phyloP scores from a whole-genome alignment of 2,113 vertebrate species.

The Clarias batrachus region DNA sequence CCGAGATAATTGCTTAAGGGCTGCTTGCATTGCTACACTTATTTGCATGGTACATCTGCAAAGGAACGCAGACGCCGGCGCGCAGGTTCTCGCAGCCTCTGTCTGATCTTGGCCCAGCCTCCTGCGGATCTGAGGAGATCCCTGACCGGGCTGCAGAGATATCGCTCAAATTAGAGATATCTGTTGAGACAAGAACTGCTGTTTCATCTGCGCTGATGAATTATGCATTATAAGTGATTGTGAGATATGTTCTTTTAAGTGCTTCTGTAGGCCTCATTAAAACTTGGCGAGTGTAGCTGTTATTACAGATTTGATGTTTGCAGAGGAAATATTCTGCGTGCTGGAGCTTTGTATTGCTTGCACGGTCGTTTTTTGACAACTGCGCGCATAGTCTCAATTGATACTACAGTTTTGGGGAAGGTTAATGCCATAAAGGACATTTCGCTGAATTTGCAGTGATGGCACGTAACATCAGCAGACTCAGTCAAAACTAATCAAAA shows the following conservation, averaged over 20 bases:
- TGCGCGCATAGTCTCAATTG: background rate
- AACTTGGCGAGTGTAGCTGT: constrained; percentile 23
- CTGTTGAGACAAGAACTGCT: constrained; percentile 35
- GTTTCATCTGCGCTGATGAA: constrained; percentile 37
- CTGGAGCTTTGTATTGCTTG: background rate
- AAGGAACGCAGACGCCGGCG: constrained; percentile 12
- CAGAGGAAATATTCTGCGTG: background rate
- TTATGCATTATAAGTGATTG: constrained; percentile 36
- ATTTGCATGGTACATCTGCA: constrained; percentile 57
- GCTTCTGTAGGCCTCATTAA: constrained; percentile 40
- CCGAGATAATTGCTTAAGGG: constrained; percentile 59
- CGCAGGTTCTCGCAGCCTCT: constrained; percentile 5
- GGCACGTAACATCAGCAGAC: constrained; percentile 44
- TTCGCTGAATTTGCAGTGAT: constrained; percentile 42
- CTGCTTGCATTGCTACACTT: constrained; percentile 54
- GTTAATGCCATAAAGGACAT: constrained; percentile 46
- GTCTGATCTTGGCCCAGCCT: constrained; percentile 33
- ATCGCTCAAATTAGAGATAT: constrained; percentile 25
- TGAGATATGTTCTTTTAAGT: constrained; percentile 55
- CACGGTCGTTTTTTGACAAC: constrained; percentile 3
- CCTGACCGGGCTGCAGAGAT: constrained; percentile 18
- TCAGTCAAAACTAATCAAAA: constrained; percentile 50
- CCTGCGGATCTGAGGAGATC: constrained; percentile 22
- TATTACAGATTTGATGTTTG: constrained; percentile 33
- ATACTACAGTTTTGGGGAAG: constrained; percentile 35